Evolutionary conservation across 2,797 vertebrate species (phyloP).

Genomic region (Mycteria americana): DNA sequence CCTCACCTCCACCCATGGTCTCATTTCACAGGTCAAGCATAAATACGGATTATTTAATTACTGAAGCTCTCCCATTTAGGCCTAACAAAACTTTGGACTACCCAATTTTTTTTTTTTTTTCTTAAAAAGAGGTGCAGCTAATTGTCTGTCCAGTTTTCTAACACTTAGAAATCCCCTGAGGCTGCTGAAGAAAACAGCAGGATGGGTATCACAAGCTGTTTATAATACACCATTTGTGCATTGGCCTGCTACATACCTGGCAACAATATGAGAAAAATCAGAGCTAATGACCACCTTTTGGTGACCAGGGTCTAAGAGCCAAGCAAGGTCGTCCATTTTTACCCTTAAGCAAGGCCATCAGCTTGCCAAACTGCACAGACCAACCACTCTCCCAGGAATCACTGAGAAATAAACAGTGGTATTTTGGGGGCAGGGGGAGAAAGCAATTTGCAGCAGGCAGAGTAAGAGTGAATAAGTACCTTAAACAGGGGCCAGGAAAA

Average conservation of each 20-base stretch:
- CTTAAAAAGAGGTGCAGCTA: neutral
- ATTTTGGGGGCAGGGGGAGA: neutral
- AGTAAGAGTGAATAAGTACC: neutral
- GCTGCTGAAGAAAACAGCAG: neutral
- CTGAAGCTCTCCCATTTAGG: neutral
- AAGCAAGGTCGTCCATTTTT: neutral
- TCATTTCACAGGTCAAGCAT: neutral
- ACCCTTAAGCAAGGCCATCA: neutral
- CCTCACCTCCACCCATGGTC: neutral
- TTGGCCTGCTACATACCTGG: neutral
- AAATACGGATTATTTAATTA: neutral
- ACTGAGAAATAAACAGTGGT: neutral
- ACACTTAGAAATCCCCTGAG: neutral
- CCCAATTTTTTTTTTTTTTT: rapidly evolving
- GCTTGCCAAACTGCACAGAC: neutral
- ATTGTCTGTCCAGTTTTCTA: neutral
- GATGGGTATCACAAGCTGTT: neutral
- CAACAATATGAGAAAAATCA: neutral
- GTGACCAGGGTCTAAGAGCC: neutral
- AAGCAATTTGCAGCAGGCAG: neutral
- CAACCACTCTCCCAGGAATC: neutral
- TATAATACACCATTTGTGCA: neutral
- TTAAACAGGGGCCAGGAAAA: neutral
- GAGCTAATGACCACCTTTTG: neutral
- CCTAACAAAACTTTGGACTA: neutral